Evolutionary conservation across 53 echinoderm and acorn worm genomes (phyloP).

Genomic region (Zoroaster sp.): DNA sequence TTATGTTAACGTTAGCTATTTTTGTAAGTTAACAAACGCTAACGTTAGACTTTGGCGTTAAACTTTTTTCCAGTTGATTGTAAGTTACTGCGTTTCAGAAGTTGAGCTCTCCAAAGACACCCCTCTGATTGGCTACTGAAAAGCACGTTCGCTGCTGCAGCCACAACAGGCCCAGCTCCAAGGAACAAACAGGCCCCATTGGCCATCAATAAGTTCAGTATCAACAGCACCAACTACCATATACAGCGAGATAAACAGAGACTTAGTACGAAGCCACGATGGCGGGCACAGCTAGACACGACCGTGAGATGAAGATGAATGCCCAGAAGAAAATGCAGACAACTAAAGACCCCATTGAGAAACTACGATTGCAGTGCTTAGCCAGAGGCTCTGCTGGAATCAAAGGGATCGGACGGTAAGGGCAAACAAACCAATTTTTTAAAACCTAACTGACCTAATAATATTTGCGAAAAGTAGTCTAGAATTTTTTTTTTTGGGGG

Average conservation of each 20-base stretch:
- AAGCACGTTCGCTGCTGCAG: too few species aligned
- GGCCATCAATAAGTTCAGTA: background rate
- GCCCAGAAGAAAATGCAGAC: constrained; percentile 62
- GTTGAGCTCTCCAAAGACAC: too few species aligned
- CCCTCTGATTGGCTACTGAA: too few species aligned
- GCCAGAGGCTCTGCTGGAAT: constrained; percentile 86
- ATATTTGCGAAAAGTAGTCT: background rate
- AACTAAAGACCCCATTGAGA: constrained; percentile 86
- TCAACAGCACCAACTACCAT: too few species aligned
- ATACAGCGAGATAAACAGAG: background rate
- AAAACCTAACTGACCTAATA: background rate
- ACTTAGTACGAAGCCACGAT: constrained; percentile 11
- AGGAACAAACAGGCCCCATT: background rate
- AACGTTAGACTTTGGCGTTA: too few species aligned
- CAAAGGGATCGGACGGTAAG: constrained; percentile 91
- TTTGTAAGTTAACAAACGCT: too few species aligned
- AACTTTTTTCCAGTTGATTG: too few species aligned
- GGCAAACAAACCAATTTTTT: background rate
- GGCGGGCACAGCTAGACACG: constrained; percentile 96
- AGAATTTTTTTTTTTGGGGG: background rate
- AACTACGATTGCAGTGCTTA: constrained; percentile 78
- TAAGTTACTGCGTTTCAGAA: too few species aligned
- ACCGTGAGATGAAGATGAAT: constrained; percentile 85
- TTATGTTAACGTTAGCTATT: too few species aligned
- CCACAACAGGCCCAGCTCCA: too few species aligned